phyloP scores from a whole-genome alignment of 2,888 invertebrate genomes.

The Amiota minor region DNA sequence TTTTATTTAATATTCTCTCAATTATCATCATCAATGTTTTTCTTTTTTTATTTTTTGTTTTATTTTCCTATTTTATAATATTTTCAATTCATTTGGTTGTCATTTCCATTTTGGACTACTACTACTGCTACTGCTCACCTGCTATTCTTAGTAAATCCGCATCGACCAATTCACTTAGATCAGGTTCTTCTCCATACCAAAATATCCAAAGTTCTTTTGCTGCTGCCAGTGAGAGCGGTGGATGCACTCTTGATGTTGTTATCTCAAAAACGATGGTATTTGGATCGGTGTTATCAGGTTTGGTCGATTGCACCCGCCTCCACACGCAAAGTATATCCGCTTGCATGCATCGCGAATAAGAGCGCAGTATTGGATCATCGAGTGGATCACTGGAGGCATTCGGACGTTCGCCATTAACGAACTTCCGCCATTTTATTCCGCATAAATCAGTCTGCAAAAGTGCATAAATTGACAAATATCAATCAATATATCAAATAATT shows the following conservation, averaged over 20 bases:
- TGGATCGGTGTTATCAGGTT: conserved; percentile 74
- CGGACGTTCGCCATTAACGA: conserved; percentile 83
- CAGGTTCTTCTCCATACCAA: conserved; percentile 99
- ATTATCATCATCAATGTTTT: neutral
- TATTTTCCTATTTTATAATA: neutral
- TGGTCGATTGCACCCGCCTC: conserved; percentile 86
- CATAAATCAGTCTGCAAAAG: conserved; percentile 94
- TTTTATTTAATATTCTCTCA: conserved; percentile 5
- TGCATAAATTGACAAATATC: conserved; percentile 4
- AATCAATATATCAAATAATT: conserved; percentile 5
- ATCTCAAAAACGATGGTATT: conserved; percentile 75
- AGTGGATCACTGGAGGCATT: conserved; percentile 79
- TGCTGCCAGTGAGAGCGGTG: conserved; percentile 87
- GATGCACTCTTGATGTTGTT: conserved; percentile 77
- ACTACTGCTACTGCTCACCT: conserved; percentile 83
- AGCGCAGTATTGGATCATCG: conserved; percentile 91
- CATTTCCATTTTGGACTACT: neutral
- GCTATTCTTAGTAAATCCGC: conserved; percentile 87
- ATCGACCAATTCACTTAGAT: conserved; percentile 87
- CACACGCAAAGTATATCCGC: conserved; percentile 98
- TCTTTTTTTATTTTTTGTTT: conserved; percentile 1
- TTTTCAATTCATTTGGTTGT: neutral
- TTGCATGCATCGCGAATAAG: conserved; percentile 92
- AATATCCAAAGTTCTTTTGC: conserved; percentile 99
- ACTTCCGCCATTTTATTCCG: conserved; percentile 99